Percentiles rank a stretch among this genome's conserved stretches.
These are phyloP conservation scores for Tragelaphus imberbis DNA, from an alignment of 2,113 vertebrate genomes.

Conservation along the genomic window DNA sequence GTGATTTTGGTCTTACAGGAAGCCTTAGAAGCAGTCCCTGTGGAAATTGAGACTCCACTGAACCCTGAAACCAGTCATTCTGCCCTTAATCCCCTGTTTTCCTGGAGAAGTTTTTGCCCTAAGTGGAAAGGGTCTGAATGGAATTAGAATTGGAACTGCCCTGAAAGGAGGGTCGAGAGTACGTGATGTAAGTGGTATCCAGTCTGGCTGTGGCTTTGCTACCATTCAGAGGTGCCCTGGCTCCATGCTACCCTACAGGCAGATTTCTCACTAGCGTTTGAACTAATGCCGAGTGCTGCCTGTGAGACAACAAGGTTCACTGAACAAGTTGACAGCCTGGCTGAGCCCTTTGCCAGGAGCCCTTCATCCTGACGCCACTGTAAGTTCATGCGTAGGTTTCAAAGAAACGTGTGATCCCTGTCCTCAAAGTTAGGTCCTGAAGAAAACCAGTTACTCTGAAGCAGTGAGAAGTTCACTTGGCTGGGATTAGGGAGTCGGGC, in stretches of 20 bases:
- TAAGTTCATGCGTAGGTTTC: neutral
- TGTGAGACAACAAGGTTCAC: neutral
- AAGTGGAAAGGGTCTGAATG: neutral
- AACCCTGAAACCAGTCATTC: neutral
- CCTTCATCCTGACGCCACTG: neutral
- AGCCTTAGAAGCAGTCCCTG: neutral
- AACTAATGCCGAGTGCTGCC: neutral
- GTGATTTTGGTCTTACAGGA: neutral
- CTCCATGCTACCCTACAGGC: neutral
- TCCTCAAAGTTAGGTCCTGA: neutral
- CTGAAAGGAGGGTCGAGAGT: neutral
- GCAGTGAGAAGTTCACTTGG: neutral
- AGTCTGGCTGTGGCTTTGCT: neutral
- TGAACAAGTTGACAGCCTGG: neutral
- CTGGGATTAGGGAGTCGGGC: neutral
- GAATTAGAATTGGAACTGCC: neutral
- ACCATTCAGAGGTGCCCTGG: neutral
- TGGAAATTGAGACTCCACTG: neutral
- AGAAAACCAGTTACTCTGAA: neutral
- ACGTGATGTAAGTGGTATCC: neutral
- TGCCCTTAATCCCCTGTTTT: slow-evolving; percentile 5
- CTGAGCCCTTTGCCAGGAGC: neutral
- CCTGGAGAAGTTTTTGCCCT: neutral
- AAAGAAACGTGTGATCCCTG: neutral
- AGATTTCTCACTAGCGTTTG: neutral